Base-by-base conservation (phyloP, 2,113 vertebrate species). In the Gallinago media region DNA sequence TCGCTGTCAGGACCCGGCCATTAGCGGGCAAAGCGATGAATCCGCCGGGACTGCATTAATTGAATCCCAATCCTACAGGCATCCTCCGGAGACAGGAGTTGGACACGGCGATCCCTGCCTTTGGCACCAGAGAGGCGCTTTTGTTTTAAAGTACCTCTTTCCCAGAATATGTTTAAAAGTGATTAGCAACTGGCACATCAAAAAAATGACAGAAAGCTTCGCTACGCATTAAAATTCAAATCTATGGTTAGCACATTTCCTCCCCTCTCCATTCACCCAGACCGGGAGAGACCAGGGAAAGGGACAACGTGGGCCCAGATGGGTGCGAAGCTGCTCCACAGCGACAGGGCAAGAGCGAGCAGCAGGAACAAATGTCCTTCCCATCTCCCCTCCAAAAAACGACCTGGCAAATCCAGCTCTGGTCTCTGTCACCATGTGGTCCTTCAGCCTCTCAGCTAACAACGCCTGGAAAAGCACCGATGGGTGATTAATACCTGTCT, bases 11-110 rank as follows among this genome's bases (percentile, higher is more conserved):
- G 1, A 40, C n/a, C 36, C 2, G 26, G 75, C 82, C 18, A 3
- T 40, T 22, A 84, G 85, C 0, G 1, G 49, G 88, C 91, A 92
- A 71, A 96, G 82, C 32, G 15, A 95, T 94, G 91, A 56, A 56
- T 93, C 95, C 0, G 0, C 85, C 1, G 46, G 62, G 88, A 83
- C 82, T 15, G 71, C 90, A 54, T 90, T 90, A 68, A 95, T 90
- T 90, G 92, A 85, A 96, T 92, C 90, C 75, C 82, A 44, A 19
- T 80, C 85, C 91, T 81, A 20, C 36, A 18, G 85, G 67, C 90
- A 46, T 52, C 67, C 92, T 79, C 78, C 67, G 42, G 85, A 70
- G 95, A 73, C 17, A 15, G 78, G 59, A 88, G 31, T 0, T 85
- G 95, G 92, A 66, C 88, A 62, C 58, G 32, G 88, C 74, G 34